Evolutionary conservation across 1,140 invertebrate genomes (phyloP).

Genomic region (Maniola jurtina): DNA sequence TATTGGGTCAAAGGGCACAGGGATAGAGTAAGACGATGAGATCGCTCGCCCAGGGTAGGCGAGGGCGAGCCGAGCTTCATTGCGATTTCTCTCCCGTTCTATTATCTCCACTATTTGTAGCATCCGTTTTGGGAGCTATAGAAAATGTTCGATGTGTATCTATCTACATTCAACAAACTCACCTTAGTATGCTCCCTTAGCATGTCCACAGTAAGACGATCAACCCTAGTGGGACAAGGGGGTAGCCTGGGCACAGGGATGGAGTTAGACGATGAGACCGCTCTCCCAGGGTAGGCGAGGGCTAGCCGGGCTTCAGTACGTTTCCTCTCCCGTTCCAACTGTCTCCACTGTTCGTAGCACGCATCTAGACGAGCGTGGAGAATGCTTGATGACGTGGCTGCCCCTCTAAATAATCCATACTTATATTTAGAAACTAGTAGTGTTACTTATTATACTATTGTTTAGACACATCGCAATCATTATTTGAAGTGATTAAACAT

Average conservation of each 20-base stretch:
- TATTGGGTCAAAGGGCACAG: no score
- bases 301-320: constrained; percentile 92
- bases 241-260: constrained; percentile 89
- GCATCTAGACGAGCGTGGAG: constrained; percentile 88
- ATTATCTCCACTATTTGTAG: no score
- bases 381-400: constrained; percentile 80
- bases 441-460: no score
- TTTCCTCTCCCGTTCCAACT: constrained; percentile 90
- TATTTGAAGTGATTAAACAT: no score
- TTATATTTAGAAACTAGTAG: constrained; percentile 3
- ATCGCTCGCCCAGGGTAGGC: neutral
- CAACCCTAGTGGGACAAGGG: constrained; percentile 89
- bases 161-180: neutral
- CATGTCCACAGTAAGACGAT: constrained; percentile 91
- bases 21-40: neutral
- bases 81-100: no score
- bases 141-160: no score
- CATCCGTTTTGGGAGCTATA: no score
- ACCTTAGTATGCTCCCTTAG: constrained; percentile 82
- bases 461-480: no score
- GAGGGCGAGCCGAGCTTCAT: no score
- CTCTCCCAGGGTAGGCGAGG: constrained; percentile 88
- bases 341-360: constrained; percentile 90
- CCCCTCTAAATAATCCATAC: constrained; percentile 35
- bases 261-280: constrained; percentile 90